Evolutionary conservation across 2,113 vertebrate species (phyloP), one percentile per base, ranked within the genome.

Genomic region (Dendrocopos noguchii): DNA sequence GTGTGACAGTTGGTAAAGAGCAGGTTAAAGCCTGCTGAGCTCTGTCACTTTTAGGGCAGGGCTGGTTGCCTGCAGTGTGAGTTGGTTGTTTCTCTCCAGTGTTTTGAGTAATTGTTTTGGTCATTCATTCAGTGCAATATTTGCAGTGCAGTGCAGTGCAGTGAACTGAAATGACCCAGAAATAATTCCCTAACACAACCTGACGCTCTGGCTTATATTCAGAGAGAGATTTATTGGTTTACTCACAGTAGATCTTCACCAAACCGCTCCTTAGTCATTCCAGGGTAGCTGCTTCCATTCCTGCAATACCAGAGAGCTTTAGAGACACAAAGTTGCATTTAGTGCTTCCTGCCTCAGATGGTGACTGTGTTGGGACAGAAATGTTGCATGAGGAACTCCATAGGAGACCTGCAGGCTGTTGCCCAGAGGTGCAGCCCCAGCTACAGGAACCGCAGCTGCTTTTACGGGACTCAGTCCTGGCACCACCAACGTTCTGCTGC

Each of bases 151-250:
- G 65, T 14, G 88, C 29, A 5, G 60, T 1, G 79, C 87, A 63
- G 68, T 85, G 84, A 94, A 87, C 91, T 94, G 90, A 88, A 94
- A 85, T 8, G 80, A 47, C 95, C 94, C 36, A 87, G 91, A 95
- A 95, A 86, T 55, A 78, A 81, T 78, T 94, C 68, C 65, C 73
- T 81, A 94, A 80, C 57, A 1, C 68, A 68, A 47, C 82, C 84
- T 94, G 87, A 88, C 16, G 2, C 80, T 61, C 36, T 57, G 79
- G 57, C 71, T 91, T 28, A 34, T 7, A 64, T 27, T 50, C 65
- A 64, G 57, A 10, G 60, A n/a, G 82, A 50, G 18, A 61, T 80
- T 80, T 91, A 33, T 33, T 64, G 39, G 46, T 80, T 86, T 90
- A 10, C 76, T 81, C 80, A 7, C 1, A 10, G 73, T 76, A 55